Conservation (phyloP, 2,888 invertebrate species). For the Hartigia nigra region DNA sequence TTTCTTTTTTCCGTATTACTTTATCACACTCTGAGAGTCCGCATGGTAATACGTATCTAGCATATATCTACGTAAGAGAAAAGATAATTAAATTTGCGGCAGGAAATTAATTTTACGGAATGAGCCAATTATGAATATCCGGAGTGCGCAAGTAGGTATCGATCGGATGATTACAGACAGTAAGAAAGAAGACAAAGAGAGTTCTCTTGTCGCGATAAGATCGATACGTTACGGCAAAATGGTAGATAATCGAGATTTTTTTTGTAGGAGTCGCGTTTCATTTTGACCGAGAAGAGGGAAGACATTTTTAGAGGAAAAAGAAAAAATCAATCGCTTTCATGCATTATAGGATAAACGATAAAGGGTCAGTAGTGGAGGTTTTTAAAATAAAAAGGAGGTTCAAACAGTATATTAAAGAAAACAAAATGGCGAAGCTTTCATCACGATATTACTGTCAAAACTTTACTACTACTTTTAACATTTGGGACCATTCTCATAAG, state of each 20-base stretch:
- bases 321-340: background rate
- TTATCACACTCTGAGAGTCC: background rate
- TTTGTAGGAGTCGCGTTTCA: background rate
- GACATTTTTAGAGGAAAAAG: background rate
- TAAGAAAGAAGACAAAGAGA: background rate
- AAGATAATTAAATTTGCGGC: background rate
- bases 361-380: background rate
- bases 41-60: background rate
- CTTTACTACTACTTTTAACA: constrained; percentile 52
- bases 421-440: constrained; percentile 11
- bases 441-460: constrained; percentile 10
- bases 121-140: background rate
- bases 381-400: background rate
- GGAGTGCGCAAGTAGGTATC: background rate
- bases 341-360: background rate
- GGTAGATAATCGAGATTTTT: background rate
- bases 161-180: background rate
- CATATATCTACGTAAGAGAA: background rate
- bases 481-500: constrained; percentile 62
- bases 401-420: background rate
- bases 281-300: background rate
- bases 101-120: background rate
- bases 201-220: background rate
- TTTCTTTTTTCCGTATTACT: background rate
- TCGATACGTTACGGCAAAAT: background rate